A percentile compares a stretch with the other conserved stretches of the same genome.
Evolutionary conservation across 30 jellyfish, hydroid and myxozoan genomes (phyloP).

Genomic region (Aurelia aurita): DNA sequence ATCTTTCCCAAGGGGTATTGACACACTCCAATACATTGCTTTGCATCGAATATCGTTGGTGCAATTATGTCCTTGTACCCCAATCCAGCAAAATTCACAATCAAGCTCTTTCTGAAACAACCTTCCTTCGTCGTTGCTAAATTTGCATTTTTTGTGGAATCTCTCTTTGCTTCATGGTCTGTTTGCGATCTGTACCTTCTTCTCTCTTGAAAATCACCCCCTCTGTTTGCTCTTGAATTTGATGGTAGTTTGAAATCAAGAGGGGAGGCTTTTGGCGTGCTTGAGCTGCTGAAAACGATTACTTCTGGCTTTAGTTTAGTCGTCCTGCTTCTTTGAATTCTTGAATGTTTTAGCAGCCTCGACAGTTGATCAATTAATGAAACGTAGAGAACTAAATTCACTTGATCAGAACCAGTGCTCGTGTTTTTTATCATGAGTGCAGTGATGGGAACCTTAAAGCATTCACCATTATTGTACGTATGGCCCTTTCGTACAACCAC

Average conservation of each 20-base stretch:
- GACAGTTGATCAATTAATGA: neutral
- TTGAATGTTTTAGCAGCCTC: neutral
- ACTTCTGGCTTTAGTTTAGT: neutral
- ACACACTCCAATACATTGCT: conserved; percentile 79
- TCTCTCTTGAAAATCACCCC: too few relatives aligned
- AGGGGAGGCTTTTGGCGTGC: too few relatives aligned
- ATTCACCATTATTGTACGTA: neutral
- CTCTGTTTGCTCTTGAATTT: too few relatives aligned
- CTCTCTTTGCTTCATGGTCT: neutral
- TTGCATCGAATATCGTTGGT: conserved; percentile 67
- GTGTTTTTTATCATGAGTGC: neutral
- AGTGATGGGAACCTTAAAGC: conserved; percentile 17
- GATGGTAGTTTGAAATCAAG: too few relatives aligned
- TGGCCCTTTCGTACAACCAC: neutral
- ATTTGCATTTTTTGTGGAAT: neutral
- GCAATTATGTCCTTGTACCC: conserved; percentile 72
- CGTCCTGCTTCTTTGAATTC: neutral
- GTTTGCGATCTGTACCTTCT: too few relatives aligned
- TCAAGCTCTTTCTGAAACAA: conserved; percentile 47
- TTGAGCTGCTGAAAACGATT: conserved; percentile 5
- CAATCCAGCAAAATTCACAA: conserved; percentile 59
- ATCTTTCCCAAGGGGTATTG: conserved; percentile 65
- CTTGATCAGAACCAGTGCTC: neutral
- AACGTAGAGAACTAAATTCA: neutral
- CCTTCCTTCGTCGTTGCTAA: conserved; percentile 13